Conservation (phyloP, 2,888 invertebrate species). For the Julus scanicus region DNA sequence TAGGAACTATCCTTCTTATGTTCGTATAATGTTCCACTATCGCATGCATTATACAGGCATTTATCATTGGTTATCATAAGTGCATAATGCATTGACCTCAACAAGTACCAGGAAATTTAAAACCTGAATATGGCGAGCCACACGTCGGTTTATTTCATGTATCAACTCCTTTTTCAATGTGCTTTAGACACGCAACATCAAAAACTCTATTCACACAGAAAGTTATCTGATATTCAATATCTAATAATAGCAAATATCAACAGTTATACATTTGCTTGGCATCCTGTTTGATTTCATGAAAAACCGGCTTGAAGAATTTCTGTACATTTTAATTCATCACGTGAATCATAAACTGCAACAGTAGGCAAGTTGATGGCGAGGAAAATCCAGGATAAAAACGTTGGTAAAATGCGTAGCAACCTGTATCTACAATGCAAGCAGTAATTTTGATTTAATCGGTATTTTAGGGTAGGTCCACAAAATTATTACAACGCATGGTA, state of each 20-base stretch:
- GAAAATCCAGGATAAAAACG: neutral
- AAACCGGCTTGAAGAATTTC: neutral
- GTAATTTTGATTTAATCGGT: neutral
- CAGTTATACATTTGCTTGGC: neutral
- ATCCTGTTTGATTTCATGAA: conserved; percentile 19
- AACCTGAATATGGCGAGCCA: neutral
- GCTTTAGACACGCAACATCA: neutral
- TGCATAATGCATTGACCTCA: neutral
- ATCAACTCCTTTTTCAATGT: neutral
- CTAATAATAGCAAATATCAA: neutral
- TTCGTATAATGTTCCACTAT: neutral
- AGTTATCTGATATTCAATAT: neutral
- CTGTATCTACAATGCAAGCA: neutral
- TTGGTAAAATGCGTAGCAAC: neutral
- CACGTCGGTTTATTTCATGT: neutral
- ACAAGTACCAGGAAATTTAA: neutral
- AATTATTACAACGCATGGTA: neutral
- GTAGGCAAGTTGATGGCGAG: neutral
- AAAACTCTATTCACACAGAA: neutral
- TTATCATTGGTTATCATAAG: neutral
- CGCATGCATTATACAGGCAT: neutral
- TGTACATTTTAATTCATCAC: too few species aligned
- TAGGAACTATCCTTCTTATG: too few species aligned
- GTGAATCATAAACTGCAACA: neutral
- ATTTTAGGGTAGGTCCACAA: neutral